Evolutionary conservation across 2,888 invertebrate genomes (phyloP), one percentile per base, ranked within the genome.

Genomic region (Andrena bicolor): DNA sequence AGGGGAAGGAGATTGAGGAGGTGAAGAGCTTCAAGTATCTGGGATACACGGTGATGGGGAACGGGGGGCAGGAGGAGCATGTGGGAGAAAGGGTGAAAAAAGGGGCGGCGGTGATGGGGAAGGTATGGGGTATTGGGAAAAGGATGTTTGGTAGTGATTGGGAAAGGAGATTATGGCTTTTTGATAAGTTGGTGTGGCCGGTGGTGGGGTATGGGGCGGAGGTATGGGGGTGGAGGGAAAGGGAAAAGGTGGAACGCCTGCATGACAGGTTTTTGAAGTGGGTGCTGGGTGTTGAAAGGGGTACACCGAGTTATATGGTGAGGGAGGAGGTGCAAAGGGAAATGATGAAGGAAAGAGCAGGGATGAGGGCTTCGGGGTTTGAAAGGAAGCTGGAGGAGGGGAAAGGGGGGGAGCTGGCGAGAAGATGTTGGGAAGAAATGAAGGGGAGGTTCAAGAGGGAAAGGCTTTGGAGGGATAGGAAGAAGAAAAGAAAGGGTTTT

Each of bases 201-300:
- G 63, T 63, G 23, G 23, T 23, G 63, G 2, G 6, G 2, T 63
- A 41, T 23, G 63, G 63, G 8, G 63, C 23, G 23, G 63, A 63
- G 41, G 41, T 63, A n/a, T 63, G 23, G 20, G 63, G 63, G 6
- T 63, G 63, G 63, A 20, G 41, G n/a, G 23, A 63, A 8, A 23
- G 41, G 41, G 41, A 20, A 23, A 16, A 20, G n/a, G 2, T 63
- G 23, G 63, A 63, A 8, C 20, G 20, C 23, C 8, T 41, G 23
- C 63, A 63, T 5, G 23, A 23, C 7, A 63, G 23, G n/a, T n/a
- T n/a, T n/a, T n/a, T n/a, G n/a, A n/a, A n/a, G n/a, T n/a, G n/a
- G n/a, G n/a, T n/a, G n/a, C 2, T 63, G 5, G 58, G 28, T 60
- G 16, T 26, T 4, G 56, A 26, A 10, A 26, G 56, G 26, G 8